Percentiles rank a stretch among this genome's conserved stretches.
Evolutionary conservation across 2,113 vertebrate genomes (phyloP).

Genomic region (Narcine bancroftii): DNA sequence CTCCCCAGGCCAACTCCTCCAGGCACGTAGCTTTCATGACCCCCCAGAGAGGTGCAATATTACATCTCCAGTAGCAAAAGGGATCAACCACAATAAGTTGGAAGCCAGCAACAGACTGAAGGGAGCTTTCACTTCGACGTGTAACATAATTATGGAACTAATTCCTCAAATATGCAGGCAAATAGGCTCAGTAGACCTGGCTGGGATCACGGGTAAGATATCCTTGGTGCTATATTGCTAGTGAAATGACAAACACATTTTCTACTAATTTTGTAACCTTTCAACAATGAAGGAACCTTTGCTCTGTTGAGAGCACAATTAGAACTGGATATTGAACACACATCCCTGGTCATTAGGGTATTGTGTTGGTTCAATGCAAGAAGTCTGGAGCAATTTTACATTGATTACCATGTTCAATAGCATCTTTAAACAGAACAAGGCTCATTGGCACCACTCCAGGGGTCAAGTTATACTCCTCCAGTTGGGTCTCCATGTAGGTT

Average conservation of each 20-base stretch:
- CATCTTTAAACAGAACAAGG: constrained; percentile 75
- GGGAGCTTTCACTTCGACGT: background rate
- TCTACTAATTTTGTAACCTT: background rate
- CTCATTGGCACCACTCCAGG: constrained; percentile 65
- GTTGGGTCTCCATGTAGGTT: constrained; percentile 64
- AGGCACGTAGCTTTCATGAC: background rate
- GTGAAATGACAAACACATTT: background rate
- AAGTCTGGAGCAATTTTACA: constrained; percentile 34
- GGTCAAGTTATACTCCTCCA: constrained; percentile 67
- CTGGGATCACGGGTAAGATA: background rate
- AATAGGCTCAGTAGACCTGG: background rate
- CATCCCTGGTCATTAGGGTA: background rate
- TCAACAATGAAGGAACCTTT: background rate
- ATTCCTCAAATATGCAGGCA: background rate
- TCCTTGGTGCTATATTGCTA: background rate
- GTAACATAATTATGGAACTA: background rate
- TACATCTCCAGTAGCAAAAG: background rate
- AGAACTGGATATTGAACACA: background rate
- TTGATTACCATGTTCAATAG: constrained; percentile 70
- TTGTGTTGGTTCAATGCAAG: background rate
- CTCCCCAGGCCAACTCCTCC: background rate
- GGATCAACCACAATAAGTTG: background rate
- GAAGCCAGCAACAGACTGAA: background rate
- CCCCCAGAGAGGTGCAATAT: background rate
- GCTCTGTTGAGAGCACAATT: background rate